A percentile compares a stretch with the other conserved stretches of the same genome.
Conservation (phyloP, 2,113 vertebrate species). For the Pungitius pungitius region DNA sequence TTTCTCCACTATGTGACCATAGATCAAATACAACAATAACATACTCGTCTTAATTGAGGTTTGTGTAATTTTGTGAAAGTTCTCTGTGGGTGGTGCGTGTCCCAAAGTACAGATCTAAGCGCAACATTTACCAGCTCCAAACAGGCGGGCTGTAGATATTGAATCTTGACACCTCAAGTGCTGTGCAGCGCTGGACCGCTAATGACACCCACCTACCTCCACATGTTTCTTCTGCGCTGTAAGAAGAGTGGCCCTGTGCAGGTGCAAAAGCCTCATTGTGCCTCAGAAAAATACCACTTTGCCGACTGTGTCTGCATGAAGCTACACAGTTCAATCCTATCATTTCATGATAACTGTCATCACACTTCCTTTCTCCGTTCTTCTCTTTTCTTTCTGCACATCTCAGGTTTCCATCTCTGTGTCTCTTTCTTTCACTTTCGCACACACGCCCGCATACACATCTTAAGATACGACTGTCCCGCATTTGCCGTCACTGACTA, state of each 20-base stretch:
- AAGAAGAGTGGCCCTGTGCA: constrained; percentile 13
- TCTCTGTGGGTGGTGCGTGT: neutral
- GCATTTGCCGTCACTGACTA: constrained; percentile 44
- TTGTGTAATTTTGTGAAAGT: neutral
- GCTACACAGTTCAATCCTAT: constrained; percentile 16
- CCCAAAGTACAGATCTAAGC: neutral
- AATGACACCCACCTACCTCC: constrained; percentile 4
- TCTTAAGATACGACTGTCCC: no score
- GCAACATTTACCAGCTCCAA: neutral
- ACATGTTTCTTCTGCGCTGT: constrained; percentile 3
- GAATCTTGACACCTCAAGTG: constrained; percentile 39
- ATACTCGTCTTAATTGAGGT: neutral
- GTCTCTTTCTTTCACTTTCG: neutral
- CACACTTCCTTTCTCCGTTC: constrained; percentile 1
- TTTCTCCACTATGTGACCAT: neutral
- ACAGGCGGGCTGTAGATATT: neutral
- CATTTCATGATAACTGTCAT: constrained; percentile 28
- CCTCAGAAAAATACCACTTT: constrained; percentile 25
- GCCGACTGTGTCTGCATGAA: neutral
- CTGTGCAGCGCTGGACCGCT: constrained; percentile 24
- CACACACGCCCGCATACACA: neutral
- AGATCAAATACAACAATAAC: neutral
- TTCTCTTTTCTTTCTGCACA: neutral
- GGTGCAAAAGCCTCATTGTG: constrained; percentile 3
- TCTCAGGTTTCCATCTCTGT: neutral